Base-by-base conservation (phyloP, 2,797 vertebrate species). In the Pseudomugil tenellus region DNA sequence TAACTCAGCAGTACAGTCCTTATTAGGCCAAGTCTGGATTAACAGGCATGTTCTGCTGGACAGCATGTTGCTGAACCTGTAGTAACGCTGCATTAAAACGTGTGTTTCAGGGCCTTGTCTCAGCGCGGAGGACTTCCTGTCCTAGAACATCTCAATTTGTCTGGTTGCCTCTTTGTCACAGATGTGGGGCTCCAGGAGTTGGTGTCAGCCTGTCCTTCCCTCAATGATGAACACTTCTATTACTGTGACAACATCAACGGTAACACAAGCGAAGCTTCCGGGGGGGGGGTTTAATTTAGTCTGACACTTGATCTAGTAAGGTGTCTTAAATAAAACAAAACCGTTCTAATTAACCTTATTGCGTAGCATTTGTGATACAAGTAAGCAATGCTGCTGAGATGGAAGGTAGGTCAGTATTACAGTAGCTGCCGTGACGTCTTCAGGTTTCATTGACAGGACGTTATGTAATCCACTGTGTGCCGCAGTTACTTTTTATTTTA, bases 221-320 rank as follows among this genome's bases (percentile, higher is more conserved):
- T 99, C 58, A 97, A 99, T 11, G 96, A 97, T 52, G 97, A 99
- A 88, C 96, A 98, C 92, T 99, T 99, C 92, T 99, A 99, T 95
- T 99, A 99, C 96, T 99, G 98, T 93, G 98, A 99, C 95, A 98
- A 99, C 95, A 99, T 99, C 87, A 95, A 98, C 78, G 97, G 97
- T 98, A 98, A 96, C 77, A 62, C 64, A 61, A 80, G 73, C 2
- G 31, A 74, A 63, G 48, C 41, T 14, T 28, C 14, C 25, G 1
- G 6, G 28, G 21, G 21, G n/a, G 23, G 31, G 4, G 0, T 49
- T 52, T 37, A 11, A 37, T 68, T 56, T 3, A 9, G 25, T 53
- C 23, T 31, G 8, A 58, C 17, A 19, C 19, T 58, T 55, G 4
- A 25, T 46, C 2, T 57, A 26, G 21, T 19, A 34, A 48, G 17